Base-by-base conservation (phyloP, 1,140 invertebrate species). In the Drosophila varians region DNA sequence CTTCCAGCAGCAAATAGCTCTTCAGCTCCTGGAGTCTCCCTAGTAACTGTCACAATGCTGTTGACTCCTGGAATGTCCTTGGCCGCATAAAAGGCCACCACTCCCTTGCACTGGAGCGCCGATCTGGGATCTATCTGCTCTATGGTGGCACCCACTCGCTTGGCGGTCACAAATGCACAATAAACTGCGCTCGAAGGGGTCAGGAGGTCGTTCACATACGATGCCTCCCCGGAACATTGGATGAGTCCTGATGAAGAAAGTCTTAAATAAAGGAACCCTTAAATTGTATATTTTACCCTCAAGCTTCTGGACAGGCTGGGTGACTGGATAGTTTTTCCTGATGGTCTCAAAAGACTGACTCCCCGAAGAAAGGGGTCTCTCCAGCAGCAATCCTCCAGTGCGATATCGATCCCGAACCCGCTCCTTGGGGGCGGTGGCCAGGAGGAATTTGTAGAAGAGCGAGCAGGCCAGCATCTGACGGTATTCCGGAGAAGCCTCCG, bases 1-100 rank as follows among this genome's bases (percentile, higher is more conserved):
- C 79, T 91, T 38, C 84, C 92, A 46, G 76, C 83, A 16, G 91
- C 92, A 16, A 94, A 91, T 2, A 94, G 90, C 65, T 93, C 92
- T 6, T 90, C 74, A 2, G 11, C 18, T 0, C 72, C 76, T 0
- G 90, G 62, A 0, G 71, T 72, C 3, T 78, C 40, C 1, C 46
- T 16, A 4, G 47, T 66, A 2, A 91, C 26, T 4, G 43, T 62
- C 0, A 91, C 92, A 38, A 93, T 94, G 23, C 89, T 77, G 89
- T 96, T 96, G 36, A 90, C 91, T 0, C 96, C 96, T 1, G 96
- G 95, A 26, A 97, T 94, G 82, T 97, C 96, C 76, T 94, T 94
- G 1, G 94, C 94, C 1, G 93, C 92, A 54, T 93, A 93, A 76
- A 96, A 96, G 0, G 93, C 93, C 2, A 95, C 83, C 1, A 97